These are phyloP conservation scores for Halcyon leucocephala DNA, from an alignment of 2,797 vertebrate species.

Conservation along the genomic window DNA sequence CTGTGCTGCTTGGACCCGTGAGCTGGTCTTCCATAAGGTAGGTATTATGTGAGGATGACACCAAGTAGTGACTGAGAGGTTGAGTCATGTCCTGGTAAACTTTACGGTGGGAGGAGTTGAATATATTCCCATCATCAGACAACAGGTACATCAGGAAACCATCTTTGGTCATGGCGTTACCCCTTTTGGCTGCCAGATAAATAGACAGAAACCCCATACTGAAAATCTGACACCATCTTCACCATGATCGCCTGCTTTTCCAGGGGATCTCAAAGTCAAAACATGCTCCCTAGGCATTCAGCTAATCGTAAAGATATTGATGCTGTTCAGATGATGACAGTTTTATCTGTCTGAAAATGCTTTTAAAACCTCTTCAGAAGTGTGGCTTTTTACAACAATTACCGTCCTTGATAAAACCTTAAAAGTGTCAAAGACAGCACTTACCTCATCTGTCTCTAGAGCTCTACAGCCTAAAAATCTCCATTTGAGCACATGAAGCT, in stretches of 20 bases:
- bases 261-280: background rate
- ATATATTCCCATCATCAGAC: slow-evolving; percentile 83
- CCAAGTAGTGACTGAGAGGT: slow-evolving; percentile 92
- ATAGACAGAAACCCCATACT: background rate
- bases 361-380: background rate
- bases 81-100: slow-evolving; percentile 96
- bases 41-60: slow-evolving; percentile 98
- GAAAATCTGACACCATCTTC: background rate
- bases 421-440: background rate
- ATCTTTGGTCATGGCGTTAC: slow-evolving; percentile 89
- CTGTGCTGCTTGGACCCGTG: slow-evolving; percentile 93
- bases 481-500: background rate
- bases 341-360: background rate
- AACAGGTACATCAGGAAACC: slow-evolving; percentile 94
- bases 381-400: background rate
- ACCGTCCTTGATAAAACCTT: background rate
- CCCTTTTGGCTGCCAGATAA: slow-evolving; percentile 83
- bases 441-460: background rate
- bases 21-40: slow-evolving; percentile 97
- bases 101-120: slow-evolving; percentile 83
- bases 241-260: background rate
- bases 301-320: background rate
- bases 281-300: background rate
- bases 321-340: background rate
- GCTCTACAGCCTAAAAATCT: background rate